phyloP scores from a whole-genome alignment of 2,888 invertebrate genomes.

The Troglohyphantes excavatus region DNA sequence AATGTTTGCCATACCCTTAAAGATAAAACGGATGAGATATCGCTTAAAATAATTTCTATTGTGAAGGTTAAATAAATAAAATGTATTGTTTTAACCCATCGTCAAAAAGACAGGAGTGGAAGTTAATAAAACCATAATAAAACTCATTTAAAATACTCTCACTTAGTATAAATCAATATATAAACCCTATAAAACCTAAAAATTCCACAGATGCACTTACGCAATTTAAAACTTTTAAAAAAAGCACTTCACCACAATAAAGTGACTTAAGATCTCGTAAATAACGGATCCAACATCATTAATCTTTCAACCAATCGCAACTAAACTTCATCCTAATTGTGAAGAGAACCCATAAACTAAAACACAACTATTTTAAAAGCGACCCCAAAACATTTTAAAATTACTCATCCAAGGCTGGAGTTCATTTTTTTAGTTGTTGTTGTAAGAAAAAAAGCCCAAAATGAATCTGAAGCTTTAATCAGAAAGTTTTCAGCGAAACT shows the following conservation, averaged over 20 bases:
- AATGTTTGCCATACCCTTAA: too few relatives aligned
- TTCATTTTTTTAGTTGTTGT: neutral
- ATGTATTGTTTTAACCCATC: too few relatives aligned
- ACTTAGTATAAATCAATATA: too few relatives aligned
- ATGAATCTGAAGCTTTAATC: constrained; percentile 55
- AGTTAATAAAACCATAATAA: too few relatives aligned
- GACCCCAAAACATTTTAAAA: neutral
- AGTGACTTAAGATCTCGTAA: neutral
- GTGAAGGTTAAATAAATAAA: too few relatives aligned
- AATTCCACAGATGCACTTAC: too few relatives aligned
- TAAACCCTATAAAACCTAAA: too few relatives aligned
- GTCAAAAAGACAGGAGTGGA: too few relatives aligned
- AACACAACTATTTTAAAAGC: constrained; percentile 12
- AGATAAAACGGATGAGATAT: too few relatives aligned
- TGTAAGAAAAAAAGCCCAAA: constrained; percentile 32
- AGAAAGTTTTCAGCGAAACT: constrained; percentile 56
- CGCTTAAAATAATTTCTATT: too few relatives aligned
- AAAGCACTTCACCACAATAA: constrained; percentile 15
- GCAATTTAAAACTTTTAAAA: neutral
- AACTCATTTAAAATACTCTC: too few relatives aligned
- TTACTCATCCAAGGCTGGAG: neutral
- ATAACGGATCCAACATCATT: constrained; percentile 26
- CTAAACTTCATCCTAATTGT: neutral
- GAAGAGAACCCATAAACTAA: constrained; percentile 16
- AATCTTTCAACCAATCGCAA: constrained; percentile 35